These are phyloP conservation scores for Tachysurus vachellii DNA, from an alignment of 2,113 vertebrate species.

Conservation along the genomic window DNA sequence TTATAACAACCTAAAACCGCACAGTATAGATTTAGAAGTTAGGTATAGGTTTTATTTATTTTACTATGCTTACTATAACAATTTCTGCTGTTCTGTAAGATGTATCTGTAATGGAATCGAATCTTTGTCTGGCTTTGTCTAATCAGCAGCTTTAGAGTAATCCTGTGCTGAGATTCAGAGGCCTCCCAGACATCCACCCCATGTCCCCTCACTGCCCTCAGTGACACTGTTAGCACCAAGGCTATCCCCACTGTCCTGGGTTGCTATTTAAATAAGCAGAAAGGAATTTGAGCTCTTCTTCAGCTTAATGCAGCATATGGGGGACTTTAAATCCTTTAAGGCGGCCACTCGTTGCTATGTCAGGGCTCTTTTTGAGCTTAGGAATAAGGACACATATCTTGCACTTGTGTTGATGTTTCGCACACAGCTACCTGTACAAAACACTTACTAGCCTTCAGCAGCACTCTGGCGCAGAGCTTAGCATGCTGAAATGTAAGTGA, in stretches of 20 bases:
- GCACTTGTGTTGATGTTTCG: background rate
- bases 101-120: background rate
- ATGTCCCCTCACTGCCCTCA: background rate
- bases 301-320: background rate
- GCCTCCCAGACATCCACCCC: background rate
- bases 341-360: background rate
- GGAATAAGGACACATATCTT: background rate
- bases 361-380: conserved; percentile 1
- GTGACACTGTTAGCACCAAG: conserved; percentile 2
- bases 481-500: background rate
- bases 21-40: background rate
- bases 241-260: background rate
- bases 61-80: background rate
- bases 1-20: background rate
- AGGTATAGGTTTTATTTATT: background rate
- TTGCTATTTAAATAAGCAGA: conserved; percentile 32
- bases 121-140: conserved; percentile 28
- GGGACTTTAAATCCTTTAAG: background rate
- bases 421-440: background rate
- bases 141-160: conserved; percentile 32
- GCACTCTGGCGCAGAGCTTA: background rate
- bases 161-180: conserved; percentile 15
- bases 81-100: conserved; percentile 3
- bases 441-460: background rate
- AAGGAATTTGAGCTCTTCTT: conserved; percentile 19